Percentiles rank a stretch among this genome's conserved stretches.
phyloP scores from a whole-genome alignment of 2,797 vertebrate species.

The Psittacula derbiana region DNA sequence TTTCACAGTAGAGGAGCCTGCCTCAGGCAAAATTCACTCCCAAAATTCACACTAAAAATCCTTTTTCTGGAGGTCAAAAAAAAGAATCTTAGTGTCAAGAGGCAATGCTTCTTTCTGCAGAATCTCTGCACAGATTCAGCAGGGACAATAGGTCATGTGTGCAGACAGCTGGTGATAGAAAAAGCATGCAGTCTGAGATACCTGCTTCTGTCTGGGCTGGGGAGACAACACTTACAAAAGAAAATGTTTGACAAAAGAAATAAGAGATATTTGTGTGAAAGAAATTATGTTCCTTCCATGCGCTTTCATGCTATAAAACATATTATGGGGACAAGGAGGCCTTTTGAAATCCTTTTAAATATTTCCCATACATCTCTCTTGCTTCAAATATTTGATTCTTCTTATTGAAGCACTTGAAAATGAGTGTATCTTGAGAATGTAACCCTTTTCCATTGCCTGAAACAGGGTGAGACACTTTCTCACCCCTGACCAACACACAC shows the following conservation, averaged over 20 bases:
- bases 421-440: neutral
- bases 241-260: neutral
- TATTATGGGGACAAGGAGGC: neutral
- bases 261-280: neutral
- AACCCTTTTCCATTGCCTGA: neutral
- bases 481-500: fast-evolving
- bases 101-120: neutral
- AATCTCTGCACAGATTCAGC: neutral
- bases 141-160: neutral
- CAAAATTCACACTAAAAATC: neutral
- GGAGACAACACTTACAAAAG: neutral
- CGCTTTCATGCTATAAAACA: neutral
- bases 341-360: neutral
- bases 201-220: neutral
- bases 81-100: neutral
- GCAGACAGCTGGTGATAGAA: neutral
- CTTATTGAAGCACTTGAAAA: neutral
- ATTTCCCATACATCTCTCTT: neutral
- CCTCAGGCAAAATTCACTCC: neutral
- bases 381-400: neutral
- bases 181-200: neutral
- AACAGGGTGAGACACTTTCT: neutral
- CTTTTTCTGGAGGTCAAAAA: neutral
- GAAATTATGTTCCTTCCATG: neutral
- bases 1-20: neutral